phyloP scores from a whole-genome alignment of 2,888 invertebrate genomes.

The Pseudococcus longispinus region DNA sequence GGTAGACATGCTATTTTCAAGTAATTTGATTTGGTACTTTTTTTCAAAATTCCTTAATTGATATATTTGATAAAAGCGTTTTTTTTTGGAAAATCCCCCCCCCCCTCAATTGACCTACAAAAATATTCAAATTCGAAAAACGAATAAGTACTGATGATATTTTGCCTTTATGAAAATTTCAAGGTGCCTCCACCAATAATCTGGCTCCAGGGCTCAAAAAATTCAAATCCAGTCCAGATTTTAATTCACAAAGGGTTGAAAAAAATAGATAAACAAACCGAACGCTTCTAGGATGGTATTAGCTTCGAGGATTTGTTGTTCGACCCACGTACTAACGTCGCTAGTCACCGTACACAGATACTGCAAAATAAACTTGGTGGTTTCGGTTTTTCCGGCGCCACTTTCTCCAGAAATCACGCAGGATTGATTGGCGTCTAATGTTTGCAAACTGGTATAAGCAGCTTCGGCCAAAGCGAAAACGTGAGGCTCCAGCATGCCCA shows the following conservation, averaged over 20 bases:
- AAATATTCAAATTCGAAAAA: no score
- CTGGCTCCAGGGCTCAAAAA: no score
- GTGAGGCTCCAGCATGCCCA: constrained; percentile 83
- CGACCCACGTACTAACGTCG: constrained; percentile 88
- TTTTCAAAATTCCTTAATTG: no score
- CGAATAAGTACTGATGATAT: no score
- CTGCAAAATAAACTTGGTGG: constrained; percentile 88
- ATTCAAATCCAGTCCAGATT: no score
- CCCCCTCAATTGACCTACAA: no score
- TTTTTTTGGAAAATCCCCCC: no score
- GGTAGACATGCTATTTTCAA: no score
- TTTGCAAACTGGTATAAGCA: constrained; percentile 79
- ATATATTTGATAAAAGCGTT: no score
- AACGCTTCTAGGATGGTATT: constrained; percentile 93
- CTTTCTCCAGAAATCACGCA: constrained; percentile 92
- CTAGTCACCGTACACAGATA: constrained; percentile 88
- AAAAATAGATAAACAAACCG: constrained; percentile 68
- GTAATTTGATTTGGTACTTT: no score
- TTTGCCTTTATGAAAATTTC: no score
- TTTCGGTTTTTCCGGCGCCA: constrained; percentile 93
- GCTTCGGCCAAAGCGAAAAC: constrained; percentile 91
- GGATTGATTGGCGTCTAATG: constrained; percentile 72
- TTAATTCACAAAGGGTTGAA: background rate
- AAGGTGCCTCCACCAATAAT: no score
- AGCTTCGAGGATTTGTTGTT: constrained; percentile 92